Conservation (phyloP, 2,113 vertebrate species). For the Otis tarda region DNA sequence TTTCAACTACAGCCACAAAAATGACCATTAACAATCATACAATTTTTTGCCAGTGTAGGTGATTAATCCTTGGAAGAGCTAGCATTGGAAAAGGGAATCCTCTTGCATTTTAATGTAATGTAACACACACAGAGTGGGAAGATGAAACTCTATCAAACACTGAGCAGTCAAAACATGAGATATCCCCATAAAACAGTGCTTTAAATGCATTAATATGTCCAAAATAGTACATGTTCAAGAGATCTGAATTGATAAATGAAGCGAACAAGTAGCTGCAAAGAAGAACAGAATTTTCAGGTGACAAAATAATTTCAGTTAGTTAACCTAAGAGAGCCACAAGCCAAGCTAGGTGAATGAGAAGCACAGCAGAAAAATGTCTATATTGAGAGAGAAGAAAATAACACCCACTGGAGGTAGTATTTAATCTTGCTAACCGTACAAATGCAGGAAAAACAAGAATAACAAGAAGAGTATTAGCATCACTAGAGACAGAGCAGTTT, state of each 20-base stretch:
- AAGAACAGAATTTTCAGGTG: not conserved
- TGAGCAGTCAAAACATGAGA: not conserved
- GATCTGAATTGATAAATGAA: not conserved
- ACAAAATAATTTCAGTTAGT: not conserved
- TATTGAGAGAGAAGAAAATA: not conserved
- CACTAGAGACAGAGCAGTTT: not conserved
- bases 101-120: not conserved
- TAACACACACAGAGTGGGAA: not conserved
- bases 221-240: not conserved
- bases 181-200: not conserved
- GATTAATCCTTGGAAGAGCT: not conserved
- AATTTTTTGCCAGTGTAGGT: not conserved
- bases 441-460: not conserved
- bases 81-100: not conserved
- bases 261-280: not conserved
- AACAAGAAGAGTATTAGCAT: not conserved
- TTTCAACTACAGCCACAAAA: not conserved
- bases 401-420: not conserved
- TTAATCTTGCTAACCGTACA: not conserved
- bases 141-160: not conserved
- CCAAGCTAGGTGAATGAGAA: not conserved
- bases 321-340: not conserved
- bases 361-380: not conserved
- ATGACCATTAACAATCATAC: not conserved
- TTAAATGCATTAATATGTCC: not conserved